phyloP scores from a whole-genome alignment of 1,140 invertebrate genomes.

The Hermetia illucens region DNA sequence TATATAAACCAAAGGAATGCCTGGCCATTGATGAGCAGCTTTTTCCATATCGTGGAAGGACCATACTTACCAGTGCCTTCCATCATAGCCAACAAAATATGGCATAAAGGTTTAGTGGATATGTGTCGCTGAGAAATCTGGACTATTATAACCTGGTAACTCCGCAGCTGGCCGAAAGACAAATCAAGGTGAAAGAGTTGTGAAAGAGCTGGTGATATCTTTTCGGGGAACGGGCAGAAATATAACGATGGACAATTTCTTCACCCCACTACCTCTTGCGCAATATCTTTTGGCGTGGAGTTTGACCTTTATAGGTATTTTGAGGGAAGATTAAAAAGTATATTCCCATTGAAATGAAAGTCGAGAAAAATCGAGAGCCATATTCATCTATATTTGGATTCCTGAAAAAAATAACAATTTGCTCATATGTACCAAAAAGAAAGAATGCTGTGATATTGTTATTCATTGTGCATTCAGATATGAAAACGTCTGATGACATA shows the following conservation, averaged over 20 bases:
- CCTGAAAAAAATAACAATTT: too few species aligned
- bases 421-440: too few species aligned
- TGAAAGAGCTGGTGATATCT: neutral
- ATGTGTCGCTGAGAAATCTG: slow-evolving; percentile 20
- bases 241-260: slow-evolving; percentile 13
- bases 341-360: slow-evolving; percentile 7
- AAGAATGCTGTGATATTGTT: slow-evolving; percentile 19
- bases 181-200: neutral
- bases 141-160: slow-evolving; percentile 17
- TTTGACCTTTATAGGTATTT: slow-evolving; percentile 6
- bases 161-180: slow-evolving; percentile 9
- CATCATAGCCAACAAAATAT: slow-evolving; percentile 25
- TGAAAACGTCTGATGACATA: slow-evolving; percentile 14
- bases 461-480: too few species aligned
- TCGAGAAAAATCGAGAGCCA: slow-evolving; percentile 4
- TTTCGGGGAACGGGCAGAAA: slow-evolving; percentile 9
- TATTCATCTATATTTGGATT: too few species aligned
- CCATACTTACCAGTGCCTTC: too few species aligned
- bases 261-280: slow-evolving; percentile 8
- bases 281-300: slow-evolving; percentile 7
- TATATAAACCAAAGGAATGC: too few species aligned
- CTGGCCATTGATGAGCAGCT: too few species aligned
- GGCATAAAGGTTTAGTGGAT: slow-evolving; percentile 25
- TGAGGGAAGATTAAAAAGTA: slow-evolving; percentile 10
- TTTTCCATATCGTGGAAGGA: too few species aligned